Conservation (phyloP, 2,888 invertebrate genomes). For the Gibbula magus region DNA sequence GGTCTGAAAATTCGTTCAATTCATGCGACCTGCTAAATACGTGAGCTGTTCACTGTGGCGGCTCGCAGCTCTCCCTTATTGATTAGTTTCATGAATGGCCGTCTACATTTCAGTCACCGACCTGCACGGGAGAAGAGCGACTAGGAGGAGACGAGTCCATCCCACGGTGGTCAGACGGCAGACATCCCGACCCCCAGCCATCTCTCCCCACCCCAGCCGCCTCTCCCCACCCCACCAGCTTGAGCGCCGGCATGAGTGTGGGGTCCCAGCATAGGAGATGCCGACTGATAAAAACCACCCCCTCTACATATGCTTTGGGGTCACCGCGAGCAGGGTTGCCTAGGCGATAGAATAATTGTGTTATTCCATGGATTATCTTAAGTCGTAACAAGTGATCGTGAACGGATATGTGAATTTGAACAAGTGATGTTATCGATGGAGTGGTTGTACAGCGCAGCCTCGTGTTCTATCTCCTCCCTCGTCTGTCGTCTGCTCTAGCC, state of each 20-base stretch:
- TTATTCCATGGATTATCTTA: background rate
- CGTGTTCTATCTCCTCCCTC: background rate
- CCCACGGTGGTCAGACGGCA: background rate
- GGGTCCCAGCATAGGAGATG: background rate
- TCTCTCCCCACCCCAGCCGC: background rate
- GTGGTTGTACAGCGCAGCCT: background rate
- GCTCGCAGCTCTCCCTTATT: background rate
- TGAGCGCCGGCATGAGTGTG: background rate
- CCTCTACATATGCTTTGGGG: background rate
- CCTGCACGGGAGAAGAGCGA: slow-evolving; percentile 4
- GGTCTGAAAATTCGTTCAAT: background rate
- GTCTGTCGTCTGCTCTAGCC: background rate
- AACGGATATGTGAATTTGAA: background rate
- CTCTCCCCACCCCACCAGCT: background rate
- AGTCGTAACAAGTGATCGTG: background rate
- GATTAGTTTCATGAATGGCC: slow-evolving; percentile 14
- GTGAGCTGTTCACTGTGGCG: background rate
- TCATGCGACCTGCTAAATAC: background rate
- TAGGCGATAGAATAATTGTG: slow-evolving; percentile 2
- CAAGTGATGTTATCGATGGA: background rate
- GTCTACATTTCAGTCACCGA: slow-evolving; percentile 9
- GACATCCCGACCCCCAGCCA: background rate
- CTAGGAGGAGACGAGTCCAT: background rate
- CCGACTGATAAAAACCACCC: background rate
- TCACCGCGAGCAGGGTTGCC: slow-evolving; percentile 10